Base-by-base conservation (phyloP, 1,140 invertebrate species). In the Penaeus japonicus region DNA sequence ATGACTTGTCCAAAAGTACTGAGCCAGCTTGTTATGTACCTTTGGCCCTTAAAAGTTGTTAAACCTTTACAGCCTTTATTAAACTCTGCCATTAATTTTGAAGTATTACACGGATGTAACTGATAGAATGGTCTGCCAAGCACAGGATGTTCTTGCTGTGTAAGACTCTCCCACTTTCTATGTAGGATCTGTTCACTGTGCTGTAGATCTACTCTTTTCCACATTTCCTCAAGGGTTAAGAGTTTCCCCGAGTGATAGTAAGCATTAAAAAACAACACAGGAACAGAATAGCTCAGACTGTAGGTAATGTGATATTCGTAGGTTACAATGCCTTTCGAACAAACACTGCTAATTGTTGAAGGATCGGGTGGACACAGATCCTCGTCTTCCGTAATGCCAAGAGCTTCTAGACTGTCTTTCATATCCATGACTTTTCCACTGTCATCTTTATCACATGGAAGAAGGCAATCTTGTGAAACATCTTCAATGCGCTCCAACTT, bases 1-100 rank as follows among this genome's bases (percentile, higher is more conserved):
- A 85, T 30, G n/a, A 78, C 73, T 57, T 73, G 84, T 57, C 84
- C 84, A 85, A 78, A 85, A 32, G 79, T 85, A 59, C 84, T 85
- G 12, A 85, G 53, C 84, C 84, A 85, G 20, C 84, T 79, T 17
- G 59, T 39, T 24, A 85, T 55, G 59, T 85, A 85, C 22, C 4
- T 78, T 30, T 12, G 47, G 47, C 47, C 47, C 15, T 47, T 47
- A 1, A 47, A 1, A 47, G 47, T 10, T 7, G 1, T 32, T 30
- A 77, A 57, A 55, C 18, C 7, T 75, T 30, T 62, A 1, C 73
- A 20, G 78, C 20, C 17, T 59, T 7, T 7, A 30, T 27, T 12
- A 75, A 15, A 17, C 22, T 79, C 53, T 10, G 55, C n/a, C 73
- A 85, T 85, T 4, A 85, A 30, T 53, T 59, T 85, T 32, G 73